Base-by-base conservation (phyloP, 2,797 vertebrate species). In the Arnoldichthys spilopterus region DNA sequence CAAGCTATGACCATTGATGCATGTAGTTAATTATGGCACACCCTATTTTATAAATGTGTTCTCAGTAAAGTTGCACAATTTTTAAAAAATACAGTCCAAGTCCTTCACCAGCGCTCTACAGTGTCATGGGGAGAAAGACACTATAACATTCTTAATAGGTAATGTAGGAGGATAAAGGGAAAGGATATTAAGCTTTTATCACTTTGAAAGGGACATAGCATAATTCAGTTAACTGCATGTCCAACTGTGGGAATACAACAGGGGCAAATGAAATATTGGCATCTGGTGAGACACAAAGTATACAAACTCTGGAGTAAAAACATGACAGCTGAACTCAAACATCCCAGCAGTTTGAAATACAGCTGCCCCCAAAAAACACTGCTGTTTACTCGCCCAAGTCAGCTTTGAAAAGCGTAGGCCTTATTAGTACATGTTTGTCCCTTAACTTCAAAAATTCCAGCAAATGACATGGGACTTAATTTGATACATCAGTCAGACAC, bases 391-490 rank as follows among this genome's bases (percentile, higher is more conserved):
- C 74, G 73, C 62, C 78, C 78, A 3, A 51, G 77, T 86, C 80
- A 64, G 83, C 88, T 90, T 92, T 93, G 88, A 93, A 92, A 92
- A 84, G 84, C 89, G 91, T 86, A 90, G 80, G 80, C 87, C 90
- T 92, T 92, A 93, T 94, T 93, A 94, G 90, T 15, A 82, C 91
- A 91, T 94, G 92, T 93, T 93, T 94, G 92, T 94, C 93, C 92
- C 89, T 86, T 85, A 86, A 86, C 86, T 92, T 91, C 71, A 81
- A 87, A 51, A 87, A 90, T 85, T 81, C 83, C 77, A 62, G 82
- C 86, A 92, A 94, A 93, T 92, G 91, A 93, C 93, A 92, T 86
- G 92, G 92, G 92, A 93, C 86, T 93, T 92, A 69, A 88, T 91
- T 90, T 92, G 86, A 82, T 82, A 88, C 90, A 90, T 93, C 91